These are phyloP conservation scores for Seriola dumerili DNA, from an alignment of 2,113 vertebrate genomes.

Conservation along the genomic window DNA sequence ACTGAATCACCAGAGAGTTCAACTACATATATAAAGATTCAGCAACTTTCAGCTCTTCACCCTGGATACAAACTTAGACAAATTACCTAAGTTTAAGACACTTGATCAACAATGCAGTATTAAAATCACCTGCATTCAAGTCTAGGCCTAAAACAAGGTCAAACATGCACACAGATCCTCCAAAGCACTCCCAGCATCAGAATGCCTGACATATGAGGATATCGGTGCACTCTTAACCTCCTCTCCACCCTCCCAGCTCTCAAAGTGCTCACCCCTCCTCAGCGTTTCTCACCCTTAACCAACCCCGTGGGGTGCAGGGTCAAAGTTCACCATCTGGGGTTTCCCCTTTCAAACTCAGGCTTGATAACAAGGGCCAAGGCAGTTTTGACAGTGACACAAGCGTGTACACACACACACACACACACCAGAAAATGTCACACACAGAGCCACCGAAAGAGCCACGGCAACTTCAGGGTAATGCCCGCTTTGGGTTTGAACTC, in stretches of 20 bases:
- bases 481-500: constrained; percentile 45
- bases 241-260: constrained; percentile 25
- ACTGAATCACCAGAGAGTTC: neutral
- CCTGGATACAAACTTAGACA: neutral
- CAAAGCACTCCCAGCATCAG: neutral
- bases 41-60: neutral
- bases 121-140: constrained; percentile 12
- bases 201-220: constrained; percentile 70
- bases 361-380: constrained; percentile 67
- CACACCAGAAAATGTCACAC: constrained; percentile 1
- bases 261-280: constrained; percentile 52
- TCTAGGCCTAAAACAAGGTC: constrained; percentile 33
- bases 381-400: constrained; percentile 62
- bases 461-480: constrained; percentile 46
- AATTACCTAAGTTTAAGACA: neutral
- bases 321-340: constrained; percentile 68
- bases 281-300: constrained; percentile 68
- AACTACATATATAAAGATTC: neutral
- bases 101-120: constrained; percentile 15
- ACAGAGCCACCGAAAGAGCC: constrained; percentile 23
- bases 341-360: constrained; percentile 72
- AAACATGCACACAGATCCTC: constrained; percentile 16
- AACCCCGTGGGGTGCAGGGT: constrained; percentile 57
- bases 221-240: constrained; percentile 64
- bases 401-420: constrained; percentile 21